Conservation (phyloP, 2,888 invertebrate species). For the Ennomos erosarius region DNA sequence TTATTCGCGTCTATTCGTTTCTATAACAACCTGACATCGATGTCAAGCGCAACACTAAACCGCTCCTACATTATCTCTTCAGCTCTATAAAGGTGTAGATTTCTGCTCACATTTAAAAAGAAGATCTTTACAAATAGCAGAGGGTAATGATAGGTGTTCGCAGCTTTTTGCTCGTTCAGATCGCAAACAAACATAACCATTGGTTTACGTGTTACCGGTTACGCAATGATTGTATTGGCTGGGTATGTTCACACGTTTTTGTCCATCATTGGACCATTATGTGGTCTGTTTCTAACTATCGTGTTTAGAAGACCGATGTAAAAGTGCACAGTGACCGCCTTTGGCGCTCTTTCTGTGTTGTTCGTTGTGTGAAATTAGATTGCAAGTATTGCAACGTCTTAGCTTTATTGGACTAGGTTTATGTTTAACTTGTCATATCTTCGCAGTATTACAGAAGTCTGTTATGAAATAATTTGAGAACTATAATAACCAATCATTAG, state of each 20-base stretch:
- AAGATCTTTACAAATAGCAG: conserved; percentile 27
- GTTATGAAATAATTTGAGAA: too few species aligned
- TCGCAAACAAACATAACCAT: conserved; percentile 16
- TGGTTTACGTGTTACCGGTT: conserved; percentile 30
- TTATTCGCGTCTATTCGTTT: not conserved
- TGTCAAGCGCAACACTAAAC: conserved; percentile 2
- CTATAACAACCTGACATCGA: conserved; percentile 16
- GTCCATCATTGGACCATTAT: conserved; percentile 36
- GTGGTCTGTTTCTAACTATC: conserved; percentile 34
- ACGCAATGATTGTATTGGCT: conserved; percentile 41
- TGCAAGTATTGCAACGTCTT: too few species aligned
- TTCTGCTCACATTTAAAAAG: conserved; percentile 18
- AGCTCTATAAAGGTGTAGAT: conserved; percentile 4
- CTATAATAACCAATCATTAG: too few species aligned
- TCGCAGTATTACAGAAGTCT: too few species aligned
- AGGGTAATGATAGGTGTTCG: conserved; percentile 38
- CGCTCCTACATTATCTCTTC: conserved; percentile 13
- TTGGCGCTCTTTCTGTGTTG: not conserved
- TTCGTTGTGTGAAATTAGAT: not conserved
- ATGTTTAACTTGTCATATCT: too few species aligned
- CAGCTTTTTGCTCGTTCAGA: conserved; percentile 20
- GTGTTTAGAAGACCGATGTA: conserved; percentile 12
- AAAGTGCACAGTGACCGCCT: conserved; percentile 12
- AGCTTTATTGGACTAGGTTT: not conserved
- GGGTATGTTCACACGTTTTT: conserved; percentile 43